A percentile compares a stretch with the other conserved stretches of the same genome.
Conservation (phyloP, 2,113 vertebrate genomes). For the Passer montanus region DNA sequence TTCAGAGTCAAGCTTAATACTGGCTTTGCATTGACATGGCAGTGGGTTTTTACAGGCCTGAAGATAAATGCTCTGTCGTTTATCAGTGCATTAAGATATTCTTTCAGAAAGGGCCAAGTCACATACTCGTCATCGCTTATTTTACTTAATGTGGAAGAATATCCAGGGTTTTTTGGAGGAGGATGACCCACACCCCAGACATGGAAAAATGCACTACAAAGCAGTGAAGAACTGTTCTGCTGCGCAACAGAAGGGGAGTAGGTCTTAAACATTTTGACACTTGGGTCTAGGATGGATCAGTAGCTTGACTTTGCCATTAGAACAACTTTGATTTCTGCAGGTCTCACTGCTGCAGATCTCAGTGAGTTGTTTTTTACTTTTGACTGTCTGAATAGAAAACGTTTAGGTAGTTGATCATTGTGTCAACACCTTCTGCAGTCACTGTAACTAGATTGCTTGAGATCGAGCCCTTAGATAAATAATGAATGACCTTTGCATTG, state of each 20-base stretch:
- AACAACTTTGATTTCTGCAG: neutral
- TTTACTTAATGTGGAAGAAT: neutral
- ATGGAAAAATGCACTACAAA: rapidly evolving
- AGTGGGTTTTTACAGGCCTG: neutral
- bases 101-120: neutral
- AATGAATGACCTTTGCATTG: neutral
- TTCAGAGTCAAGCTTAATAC: rapidly evolving
- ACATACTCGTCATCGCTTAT: rapidly evolving
- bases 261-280: rapidly evolving
- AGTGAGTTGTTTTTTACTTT: neutral
- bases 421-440: neutral
- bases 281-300: rapidly evolving
- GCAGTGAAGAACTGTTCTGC: neutral
- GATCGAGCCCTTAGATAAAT: neutral
- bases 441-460: neutral
- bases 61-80: neutral
- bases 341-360: neutral
- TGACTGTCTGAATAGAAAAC: neutral
- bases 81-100: rapidly evolving
- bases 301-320: neutral
- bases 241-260: neutral
- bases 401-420: neutral
- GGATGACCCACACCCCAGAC: neutral
- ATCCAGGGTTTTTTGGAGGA: neutral
- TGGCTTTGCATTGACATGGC: rapidly evolving